Base-by-base conservation (phyloP, 2,888 invertebrate species). In the Agrochola lota region DNA sequence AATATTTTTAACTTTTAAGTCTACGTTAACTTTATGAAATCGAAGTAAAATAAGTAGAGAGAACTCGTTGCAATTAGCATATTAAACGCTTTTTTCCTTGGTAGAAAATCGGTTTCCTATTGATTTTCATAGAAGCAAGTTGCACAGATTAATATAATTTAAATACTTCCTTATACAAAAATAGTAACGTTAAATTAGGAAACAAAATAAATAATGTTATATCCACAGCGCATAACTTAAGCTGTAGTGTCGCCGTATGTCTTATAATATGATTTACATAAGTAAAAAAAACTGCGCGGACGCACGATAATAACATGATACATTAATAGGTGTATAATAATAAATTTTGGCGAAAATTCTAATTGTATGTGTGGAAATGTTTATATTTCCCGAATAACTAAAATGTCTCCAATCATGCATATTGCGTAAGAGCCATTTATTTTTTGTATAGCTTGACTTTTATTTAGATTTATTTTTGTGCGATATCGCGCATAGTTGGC, bases 391-490 rank as follows among this genome's bases (percentile, higher is more conserved):
- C 85, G 87, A 87, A 87, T 89, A 88, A 87, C 89, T 91, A 89
- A 91, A 91, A 91, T 89, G 85, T 88, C 88, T 89, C 90, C 87
- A 79, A 91, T 91, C 91, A 87, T 88, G 87, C 89, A 85, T 89
- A 85, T 92, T 92, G 90, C 93, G 92, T 91, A 93, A 94, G 90
- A 91, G 81, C 79, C 68, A 84, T 88, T 90, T 92, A 91, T 92
- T 88, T 92, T 90, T 91, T 88, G 78, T 88, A 83, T 81, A 87
- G 80, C 84, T 81, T 83, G 88, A 91, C 89, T 90, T 92, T 92
- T 91, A 92, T 91, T 91, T 88, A 88, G 88, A 91, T 92, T 92
- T 90, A 92, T 92, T 90, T 88, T 87, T 87, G 88, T 85, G 85
- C 85, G 87, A 90, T 88, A 57, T 78, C 69, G 59, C 87, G 87